Evolutionary conservation across 2,797 vertebrate species (phyloP).

Genomic region (Sphenodon punctatus): DNA sequence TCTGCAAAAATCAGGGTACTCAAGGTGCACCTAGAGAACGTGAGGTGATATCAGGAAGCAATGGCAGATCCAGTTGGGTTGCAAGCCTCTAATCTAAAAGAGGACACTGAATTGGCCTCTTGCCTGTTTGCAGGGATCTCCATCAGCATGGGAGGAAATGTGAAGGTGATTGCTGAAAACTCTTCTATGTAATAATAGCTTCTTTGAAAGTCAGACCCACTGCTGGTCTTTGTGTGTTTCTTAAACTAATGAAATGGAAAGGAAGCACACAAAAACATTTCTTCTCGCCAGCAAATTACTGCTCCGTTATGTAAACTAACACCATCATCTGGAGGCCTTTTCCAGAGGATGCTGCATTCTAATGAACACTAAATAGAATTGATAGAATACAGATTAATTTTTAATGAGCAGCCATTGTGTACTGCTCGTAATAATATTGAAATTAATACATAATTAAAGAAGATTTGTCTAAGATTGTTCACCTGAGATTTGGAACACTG

Average conservation of each 20-base stretch:
- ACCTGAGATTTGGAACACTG: constrained; percentile 45
- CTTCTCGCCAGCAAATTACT: constrained; percentile 12
- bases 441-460: constrained; percentile 65
- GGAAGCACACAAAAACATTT: constrained; percentile 34
- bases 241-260: neutral
- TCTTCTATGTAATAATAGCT: neutral
- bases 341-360: neutral
- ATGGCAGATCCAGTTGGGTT: too few species aligned
- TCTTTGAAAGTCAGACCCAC: neutral
- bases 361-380: constrained; percentile 54
- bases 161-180: neutral
- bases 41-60: too few species aligned
- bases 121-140: too few species aligned
- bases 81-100: too few species aligned
- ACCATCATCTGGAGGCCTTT: constrained; percentile 23
- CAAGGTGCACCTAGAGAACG: too few species aligned
- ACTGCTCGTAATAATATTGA: constrained; percentile 48
- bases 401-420: constrained; percentile 56
- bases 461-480: constrained; percentile 53
- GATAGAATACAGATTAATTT: constrained; percentile 53
- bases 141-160: too few species aligned
- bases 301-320: constrained; percentile 22
- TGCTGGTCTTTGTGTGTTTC: neutral
- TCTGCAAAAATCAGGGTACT: too few species aligned
- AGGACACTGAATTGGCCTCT: too few species aligned